phyloP scores from a whole-genome alignment of 2,888 invertebrate species.

The Hydraecia micacea region DNA sequence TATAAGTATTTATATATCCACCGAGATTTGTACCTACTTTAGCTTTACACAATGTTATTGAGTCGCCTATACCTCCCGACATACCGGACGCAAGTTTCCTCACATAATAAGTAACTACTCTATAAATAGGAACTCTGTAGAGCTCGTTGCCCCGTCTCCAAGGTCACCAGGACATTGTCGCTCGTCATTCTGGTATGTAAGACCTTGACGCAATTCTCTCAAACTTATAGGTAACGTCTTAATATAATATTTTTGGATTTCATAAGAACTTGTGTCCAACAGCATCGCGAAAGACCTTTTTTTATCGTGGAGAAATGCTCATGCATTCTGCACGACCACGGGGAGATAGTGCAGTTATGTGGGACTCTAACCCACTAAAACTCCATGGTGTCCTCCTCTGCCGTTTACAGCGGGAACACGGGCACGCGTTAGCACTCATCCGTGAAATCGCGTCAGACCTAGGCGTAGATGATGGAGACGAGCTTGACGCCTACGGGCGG shows the following conservation, averaged over 20 bases:
- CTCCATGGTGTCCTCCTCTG: too few species aligned
- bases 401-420: too few species aligned
- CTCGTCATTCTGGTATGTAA: slow-evolving; percentile 12
- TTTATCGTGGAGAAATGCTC: too few species aligned
- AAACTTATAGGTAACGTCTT: not conserved
- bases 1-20: too few species aligned
- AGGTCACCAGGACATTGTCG: slow-evolving; percentile 56
- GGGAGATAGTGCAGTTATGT: too few species aligned
- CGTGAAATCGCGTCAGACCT: not conserved
- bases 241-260: slow-evolving; percentile 1
- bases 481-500: not conserved
- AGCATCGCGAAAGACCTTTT: too few species aligned
- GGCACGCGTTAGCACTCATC: too few species aligned
- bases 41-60: slow-evolving; percentile 6
- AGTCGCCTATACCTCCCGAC: not conserved
- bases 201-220: slow-evolving; percentile 17
- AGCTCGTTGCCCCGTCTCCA: slow-evolving; percentile 19
- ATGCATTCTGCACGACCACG: too few species aligned
- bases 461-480: not conserved
- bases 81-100: not conserved
- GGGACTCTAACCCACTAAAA: too few species aligned
- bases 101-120: not conserved
- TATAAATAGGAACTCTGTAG: slow-evolving; percentile 41
- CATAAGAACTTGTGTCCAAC: not conserved
- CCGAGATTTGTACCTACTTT: not conserved